Percentiles rank a stretch among this genome's conserved stretches.
Conservation (phyloP, 2,888 invertebrate species). For the Callyntrura sp. region DNA sequence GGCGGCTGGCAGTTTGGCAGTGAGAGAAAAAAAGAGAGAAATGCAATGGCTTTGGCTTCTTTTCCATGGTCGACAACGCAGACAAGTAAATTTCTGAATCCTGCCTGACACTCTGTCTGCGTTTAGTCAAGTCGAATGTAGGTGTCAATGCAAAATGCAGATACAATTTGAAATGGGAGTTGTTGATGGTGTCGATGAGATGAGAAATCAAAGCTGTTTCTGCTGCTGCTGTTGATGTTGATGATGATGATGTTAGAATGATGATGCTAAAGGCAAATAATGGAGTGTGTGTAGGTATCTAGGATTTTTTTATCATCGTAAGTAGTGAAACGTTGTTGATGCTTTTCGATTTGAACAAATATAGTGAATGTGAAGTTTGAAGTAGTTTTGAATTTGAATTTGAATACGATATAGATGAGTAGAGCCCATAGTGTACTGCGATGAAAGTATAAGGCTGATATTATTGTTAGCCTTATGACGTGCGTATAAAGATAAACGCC, state of each 20-base stretch:
- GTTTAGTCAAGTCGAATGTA: not conserved
- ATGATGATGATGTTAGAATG: not conserved
- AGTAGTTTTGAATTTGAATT: not conserved
- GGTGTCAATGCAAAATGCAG: constrained; percentile 35
- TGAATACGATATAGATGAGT: constrained; percentile 30
- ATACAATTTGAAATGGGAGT: constrained; percentile 38
- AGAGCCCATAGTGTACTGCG: not conserved
- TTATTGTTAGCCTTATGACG: constrained; percentile 18
- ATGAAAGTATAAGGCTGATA: constrained; percentile 26
- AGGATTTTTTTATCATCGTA: not conserved
- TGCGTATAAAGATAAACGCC: constrained; percentile 49
- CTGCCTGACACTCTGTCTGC: not conserved
- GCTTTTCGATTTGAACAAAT: constrained; percentile 20
- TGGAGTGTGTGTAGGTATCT: not conserved
- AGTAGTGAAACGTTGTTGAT: constrained; percentile 11
- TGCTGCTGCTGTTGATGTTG: not conserved
- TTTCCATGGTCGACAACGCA: not conserved
- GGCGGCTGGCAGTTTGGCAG: not conserved
- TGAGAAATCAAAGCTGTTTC: constrained; percentile 65
- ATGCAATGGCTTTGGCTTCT: not conserved
- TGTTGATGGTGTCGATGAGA: constrained; percentile 53
- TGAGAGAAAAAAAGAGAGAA: not conserved
- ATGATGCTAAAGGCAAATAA: constrained; percentile 27
- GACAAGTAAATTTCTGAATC: not conserved
- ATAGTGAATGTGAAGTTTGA: constrained; percentile 19